Conservation (phyloP, 2,797 vertebrate species). For the Chiroxiphia lanceolata region DNA sequence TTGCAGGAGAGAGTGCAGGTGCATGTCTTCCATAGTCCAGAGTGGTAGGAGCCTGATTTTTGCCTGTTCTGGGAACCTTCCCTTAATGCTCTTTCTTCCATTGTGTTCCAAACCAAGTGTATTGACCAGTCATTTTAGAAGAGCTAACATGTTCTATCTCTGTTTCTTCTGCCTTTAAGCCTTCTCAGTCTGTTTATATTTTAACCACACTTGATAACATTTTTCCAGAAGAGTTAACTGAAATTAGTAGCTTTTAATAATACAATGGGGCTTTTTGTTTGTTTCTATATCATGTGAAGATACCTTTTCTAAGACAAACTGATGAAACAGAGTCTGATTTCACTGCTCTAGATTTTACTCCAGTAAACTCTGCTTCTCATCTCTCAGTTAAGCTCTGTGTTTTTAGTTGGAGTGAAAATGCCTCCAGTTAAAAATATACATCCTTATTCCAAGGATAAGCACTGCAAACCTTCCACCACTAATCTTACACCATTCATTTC, state of each 20-base stretch:
- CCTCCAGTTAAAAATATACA: not conserved
- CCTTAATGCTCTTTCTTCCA: not conserved
- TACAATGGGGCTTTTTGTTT: not conserved
- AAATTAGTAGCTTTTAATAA: not conserved
- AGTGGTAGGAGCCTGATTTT: not conserved
- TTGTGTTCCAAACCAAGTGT: not conserved
- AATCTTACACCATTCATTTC: not conserved
- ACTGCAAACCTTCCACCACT: not conserved
- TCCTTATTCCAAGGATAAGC: not conserved
- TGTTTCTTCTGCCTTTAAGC: not conserved
- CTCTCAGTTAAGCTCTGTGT: not conserved
- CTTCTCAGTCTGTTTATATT: not conserved
- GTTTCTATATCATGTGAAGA: not conserved
- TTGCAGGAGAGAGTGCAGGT: not conserved
- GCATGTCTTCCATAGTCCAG: not conserved
- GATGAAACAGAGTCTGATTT: not conserved
- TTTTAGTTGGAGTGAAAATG: not conserved
- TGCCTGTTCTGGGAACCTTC: not conserved
- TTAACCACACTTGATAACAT: not conserved
- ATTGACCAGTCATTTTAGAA: not conserved
- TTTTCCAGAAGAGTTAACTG: not conserved
- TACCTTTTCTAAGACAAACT: not conserved
- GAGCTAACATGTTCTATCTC: not conserved
- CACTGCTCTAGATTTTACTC: not conserved
- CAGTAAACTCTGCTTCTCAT: not conserved